These are phyloP conservation scores for Clarias gariepinus DNA, from an alignment of 2,113 vertebrate genomes.

Conservation along the genomic window DNA sequence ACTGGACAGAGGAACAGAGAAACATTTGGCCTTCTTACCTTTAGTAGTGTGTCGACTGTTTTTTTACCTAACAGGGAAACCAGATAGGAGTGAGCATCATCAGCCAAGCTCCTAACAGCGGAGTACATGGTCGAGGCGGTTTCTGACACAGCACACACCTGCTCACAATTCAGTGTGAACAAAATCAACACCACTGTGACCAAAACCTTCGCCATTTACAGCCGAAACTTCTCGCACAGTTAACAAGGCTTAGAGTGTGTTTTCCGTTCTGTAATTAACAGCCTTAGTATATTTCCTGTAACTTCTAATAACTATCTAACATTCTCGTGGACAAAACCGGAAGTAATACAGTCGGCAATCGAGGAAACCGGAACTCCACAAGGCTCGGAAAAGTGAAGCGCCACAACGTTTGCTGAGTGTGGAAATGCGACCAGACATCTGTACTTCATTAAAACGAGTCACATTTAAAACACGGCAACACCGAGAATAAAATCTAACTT, in stretches of 20 bases:
- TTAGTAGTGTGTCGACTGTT: neutral
- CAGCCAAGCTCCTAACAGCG: too few relatives aligned
- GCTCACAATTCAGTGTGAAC: too few relatives aligned
- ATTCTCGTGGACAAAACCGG: neutral
- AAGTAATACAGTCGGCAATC: neutral
- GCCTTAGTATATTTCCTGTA: neutral
- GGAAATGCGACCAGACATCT: neutral
- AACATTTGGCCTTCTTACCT: neutral
- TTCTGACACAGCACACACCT: too few relatives aligned
- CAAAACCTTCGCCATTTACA: too few relatives aligned
- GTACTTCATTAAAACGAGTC: neutral
- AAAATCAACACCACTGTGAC: too few relatives aligned
- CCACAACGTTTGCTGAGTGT: neutral
- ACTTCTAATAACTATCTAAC: neutral
- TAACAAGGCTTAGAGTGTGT: too few relatives aligned
- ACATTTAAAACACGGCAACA: neutral
- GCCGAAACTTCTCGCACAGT: too few relatives aligned
- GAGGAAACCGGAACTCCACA: constrained; percentile 1
- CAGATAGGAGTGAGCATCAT: too few relatives aligned
- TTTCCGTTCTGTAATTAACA: too few relatives aligned
- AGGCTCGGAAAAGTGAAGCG: neutral
- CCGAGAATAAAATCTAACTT: neutral
- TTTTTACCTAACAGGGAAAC: too few relatives aligned
- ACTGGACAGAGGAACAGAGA: neutral
- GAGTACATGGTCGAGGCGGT: too few relatives aligned